A percentile compares a stretch with the other conserved stretches of the same genome.
phyloP scores from a whole-genome alignment of 2,797 vertebrate genomes.

The Setipinna tenuifilis region DNA sequence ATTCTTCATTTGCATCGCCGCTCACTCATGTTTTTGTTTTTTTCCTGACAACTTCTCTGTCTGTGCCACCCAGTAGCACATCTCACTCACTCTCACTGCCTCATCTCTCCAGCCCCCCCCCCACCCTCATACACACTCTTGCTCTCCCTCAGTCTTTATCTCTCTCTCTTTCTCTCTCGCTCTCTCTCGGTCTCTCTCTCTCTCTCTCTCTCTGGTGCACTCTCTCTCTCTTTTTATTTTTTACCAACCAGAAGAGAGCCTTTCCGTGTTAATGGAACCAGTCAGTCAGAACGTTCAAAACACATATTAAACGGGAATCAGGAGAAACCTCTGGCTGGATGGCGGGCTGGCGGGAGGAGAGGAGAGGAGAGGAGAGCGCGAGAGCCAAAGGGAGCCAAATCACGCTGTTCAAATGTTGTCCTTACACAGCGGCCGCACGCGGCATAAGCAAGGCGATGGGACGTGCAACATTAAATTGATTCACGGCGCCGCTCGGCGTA shows the following conservation, averaged over 20 bases:
- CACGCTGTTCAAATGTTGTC: conserved; percentile 81
- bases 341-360: conserved; percentile 27
- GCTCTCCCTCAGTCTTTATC: background rate
- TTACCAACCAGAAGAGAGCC: no score
- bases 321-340: conserved; percentile 54
- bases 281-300: conserved; percentile 77
- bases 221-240: background rate
- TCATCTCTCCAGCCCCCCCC: no score
- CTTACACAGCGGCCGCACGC: conserved; percentile 72
- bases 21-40: conserved; percentile 9
- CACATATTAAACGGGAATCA: conserved; percentile 81
- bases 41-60: conserved; percentile 48
- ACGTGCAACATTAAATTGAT: conserved; percentile 81
- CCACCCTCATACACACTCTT: background rate
- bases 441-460: conserved; percentile 75
- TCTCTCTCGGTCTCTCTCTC: background rate
- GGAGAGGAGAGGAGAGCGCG: no score
- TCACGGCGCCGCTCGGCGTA: conserved; percentile 58
- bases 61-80: conserved; percentile 49
- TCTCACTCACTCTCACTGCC: conserved; percentile 27
- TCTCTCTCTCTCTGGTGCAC: background rate
- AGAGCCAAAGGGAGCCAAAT: conserved; percentile 66
- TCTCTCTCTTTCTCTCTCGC: background rate
- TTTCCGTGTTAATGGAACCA: conserved; percentile 64
- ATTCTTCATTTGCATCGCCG: background rate